Evolutionary conservation across 1,140 invertebrate genomes (phyloP).

Genomic region (Cydia pomonella): DNA sequence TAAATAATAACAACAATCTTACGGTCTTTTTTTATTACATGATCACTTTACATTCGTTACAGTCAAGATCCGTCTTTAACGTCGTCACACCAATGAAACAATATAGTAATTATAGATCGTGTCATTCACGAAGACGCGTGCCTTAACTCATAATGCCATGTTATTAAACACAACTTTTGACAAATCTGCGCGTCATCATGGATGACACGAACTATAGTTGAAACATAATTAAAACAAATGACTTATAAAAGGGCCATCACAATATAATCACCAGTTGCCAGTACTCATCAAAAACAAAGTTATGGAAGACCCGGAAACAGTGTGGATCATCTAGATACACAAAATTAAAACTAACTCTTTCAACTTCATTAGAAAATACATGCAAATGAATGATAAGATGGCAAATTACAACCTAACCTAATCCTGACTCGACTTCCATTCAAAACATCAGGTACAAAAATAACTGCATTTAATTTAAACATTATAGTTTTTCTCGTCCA

Average conservation of each 20-base stretch:
- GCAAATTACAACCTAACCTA: conserved; percentile 43
- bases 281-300: conserved; percentile 52
- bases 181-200: too few species aligned
- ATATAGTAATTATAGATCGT: conserved; percentile 46
- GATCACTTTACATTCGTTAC: conserved; percentile 69
- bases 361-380: conserved; percentile 19
- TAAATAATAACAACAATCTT: conserved; percentile 48
- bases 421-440: conserved; percentile 60
- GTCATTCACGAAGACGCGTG: too few species aligned
- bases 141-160: too few species aligned
- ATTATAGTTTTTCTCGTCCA: conserved; percentile 49
- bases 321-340: conserved; percentile 35
- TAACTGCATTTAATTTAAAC: conserved; percentile 65
- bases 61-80: conserved; percentile 67
- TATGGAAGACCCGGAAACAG: conserved; percentile 71
- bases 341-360: conserved; percentile 23
- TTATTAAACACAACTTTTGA: too few species aligned
- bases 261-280: conserved; percentile 49
- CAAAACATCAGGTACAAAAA: conserved; percentile 77
- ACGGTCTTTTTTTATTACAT: conserved; percentile 72
- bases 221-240: conserved; percentile 60
- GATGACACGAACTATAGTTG: too few species aligned
- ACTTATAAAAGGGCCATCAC: conserved; percentile 66
- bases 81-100: conserved; percentile 68
- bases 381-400: conserved; percentile 42